Conservation (phyloP, 2,888 invertebrate species). For the Entomobrya multifasciata region DNA sequence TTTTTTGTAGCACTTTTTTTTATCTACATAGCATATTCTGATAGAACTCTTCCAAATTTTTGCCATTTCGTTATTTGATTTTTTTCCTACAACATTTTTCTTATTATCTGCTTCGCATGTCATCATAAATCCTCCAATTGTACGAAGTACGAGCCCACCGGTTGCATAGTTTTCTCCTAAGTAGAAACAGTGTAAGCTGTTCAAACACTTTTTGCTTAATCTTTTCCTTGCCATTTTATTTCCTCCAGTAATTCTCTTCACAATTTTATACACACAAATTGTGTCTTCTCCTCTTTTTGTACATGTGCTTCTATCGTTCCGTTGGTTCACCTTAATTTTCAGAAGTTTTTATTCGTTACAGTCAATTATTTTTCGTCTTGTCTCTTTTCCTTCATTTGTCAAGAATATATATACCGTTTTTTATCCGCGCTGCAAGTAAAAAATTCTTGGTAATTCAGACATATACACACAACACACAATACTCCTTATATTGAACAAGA, state of each 20-base stretch:
- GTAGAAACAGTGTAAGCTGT: constrained; percentile 1
- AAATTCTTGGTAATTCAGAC: no score
- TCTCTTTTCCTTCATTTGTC: neutral
- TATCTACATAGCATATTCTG: neutral
- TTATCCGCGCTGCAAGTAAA: neutral
- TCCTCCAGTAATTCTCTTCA: constrained; percentile 11
- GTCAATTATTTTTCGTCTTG: constrained; percentile 52
- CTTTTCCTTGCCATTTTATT: neutral
- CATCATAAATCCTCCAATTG: constrained; percentile 66
- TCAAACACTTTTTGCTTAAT: neutral
- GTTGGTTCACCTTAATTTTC: constrained; percentile 22
- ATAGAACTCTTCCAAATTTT: no score
- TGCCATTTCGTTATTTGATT: constrained; percentile 60
- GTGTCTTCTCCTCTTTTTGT: no score
- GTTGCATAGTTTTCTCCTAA: constrained; percentile 55
- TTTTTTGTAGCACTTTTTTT: no score
- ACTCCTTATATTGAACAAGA: neutral
- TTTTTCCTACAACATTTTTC: constrained; percentile 53
- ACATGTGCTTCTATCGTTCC: neutral
- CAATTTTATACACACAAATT: neutral
- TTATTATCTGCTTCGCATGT: constrained; percentile 63
- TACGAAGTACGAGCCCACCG: constrained; percentile 64
- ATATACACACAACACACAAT: no score
- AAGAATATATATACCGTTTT: neutral
- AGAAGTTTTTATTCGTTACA: constrained; percentile 53